Base-by-base conservation (phyloP, 2,888 invertebrate genomes). In the Melieria picta region DNA sequence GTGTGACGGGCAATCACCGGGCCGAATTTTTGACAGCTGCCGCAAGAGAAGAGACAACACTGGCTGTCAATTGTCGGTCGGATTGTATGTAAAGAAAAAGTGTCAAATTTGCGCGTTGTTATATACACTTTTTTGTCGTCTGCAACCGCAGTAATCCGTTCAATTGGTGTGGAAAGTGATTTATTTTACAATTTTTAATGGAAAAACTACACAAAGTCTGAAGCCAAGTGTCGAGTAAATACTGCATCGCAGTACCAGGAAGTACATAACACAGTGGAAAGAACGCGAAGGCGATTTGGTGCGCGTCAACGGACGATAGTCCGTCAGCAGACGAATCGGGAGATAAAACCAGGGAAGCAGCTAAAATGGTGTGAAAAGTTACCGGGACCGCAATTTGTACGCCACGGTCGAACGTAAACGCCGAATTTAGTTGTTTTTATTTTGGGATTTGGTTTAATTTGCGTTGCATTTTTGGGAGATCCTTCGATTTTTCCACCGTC, bases 341-440 rank as follows among this genome's bases (percentile, higher is more conserved):
- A 7, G 13, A 52, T 9, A 47, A 69, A 69, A 62, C 62, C 56
- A 63, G 63, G 69, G 48, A 69, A 69, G 48, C 60, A 56, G 69
- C 57, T 56, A 70, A 70, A 70, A 70, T 70, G 70, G 64, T 70
- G 70, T 70, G 64, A 70, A 70, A 65, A 58, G 63, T 69, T 63
- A 56, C 64, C 52, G 58, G 58, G 55, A 70, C 60, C 64, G 58
- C 55, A 57, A 65, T 65, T 48, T 70, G 50, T 45, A 65, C 58
- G 43, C 65, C 57, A n/a, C 65, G 61, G 65, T 70, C 70, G 43
- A 58, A 58, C 57, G 30, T 61, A 64, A 70, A 58, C 57, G 43
- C 30, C 48, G 57, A 48, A 48, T 70, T 62, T 70, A 13, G 61
- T 70, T 70, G 45, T 50, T 70, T 65, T 56, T 60, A 13, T 57